Evolutionary conservation across 2,797 vertebrate species (phyloP).

Genomic region (Salmo trutta): DNA sequence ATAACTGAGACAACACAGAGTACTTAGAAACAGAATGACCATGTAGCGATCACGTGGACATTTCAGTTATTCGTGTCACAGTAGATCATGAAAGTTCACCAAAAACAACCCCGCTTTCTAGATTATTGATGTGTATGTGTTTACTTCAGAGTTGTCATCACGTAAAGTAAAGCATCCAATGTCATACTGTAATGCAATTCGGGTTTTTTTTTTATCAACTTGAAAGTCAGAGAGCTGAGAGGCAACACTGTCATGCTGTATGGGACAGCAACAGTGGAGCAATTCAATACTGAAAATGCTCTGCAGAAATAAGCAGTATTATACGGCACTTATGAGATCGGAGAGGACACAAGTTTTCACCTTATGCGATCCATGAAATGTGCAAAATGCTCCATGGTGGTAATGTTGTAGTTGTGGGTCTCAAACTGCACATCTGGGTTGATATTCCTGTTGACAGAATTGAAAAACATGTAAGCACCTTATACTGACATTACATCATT

Average conservation of each 20-base stretch:
- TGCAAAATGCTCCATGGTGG: conserved; percentile 92
- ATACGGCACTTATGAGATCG: too few relatives aligned
- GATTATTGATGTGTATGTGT: not conserved
- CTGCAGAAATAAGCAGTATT: too few relatives aligned
- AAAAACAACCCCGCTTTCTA: not conserved
- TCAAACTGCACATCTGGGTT: conserved; percentile 97
- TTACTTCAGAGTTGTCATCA: not conserved
- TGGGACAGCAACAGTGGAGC: not conserved
- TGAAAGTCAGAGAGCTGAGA: not conserved
- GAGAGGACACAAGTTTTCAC: conserved; percentile 63
- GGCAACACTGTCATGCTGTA: not conserved
- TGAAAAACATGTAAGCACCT: not conserved
- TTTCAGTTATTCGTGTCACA: not conserved
- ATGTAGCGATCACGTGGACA: not conserved
- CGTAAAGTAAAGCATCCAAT: not conserved
- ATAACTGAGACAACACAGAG: conserved; percentile 71
- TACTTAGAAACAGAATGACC: not conserved
- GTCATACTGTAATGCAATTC: not conserved
- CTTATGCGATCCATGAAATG: conserved; percentile 96
- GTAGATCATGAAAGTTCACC: not conserved
- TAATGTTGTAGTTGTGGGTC: conserved; percentile 97
- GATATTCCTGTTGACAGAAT: conserved; percentile 81
- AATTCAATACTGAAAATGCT: not conserved
- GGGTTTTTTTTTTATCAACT: not conserved
- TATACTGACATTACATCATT: not conserved